Evolutionary conservation across 2,113 vertebrate species (phyloP).

Genomic region (Phaethornis superciliosus): DNA sequence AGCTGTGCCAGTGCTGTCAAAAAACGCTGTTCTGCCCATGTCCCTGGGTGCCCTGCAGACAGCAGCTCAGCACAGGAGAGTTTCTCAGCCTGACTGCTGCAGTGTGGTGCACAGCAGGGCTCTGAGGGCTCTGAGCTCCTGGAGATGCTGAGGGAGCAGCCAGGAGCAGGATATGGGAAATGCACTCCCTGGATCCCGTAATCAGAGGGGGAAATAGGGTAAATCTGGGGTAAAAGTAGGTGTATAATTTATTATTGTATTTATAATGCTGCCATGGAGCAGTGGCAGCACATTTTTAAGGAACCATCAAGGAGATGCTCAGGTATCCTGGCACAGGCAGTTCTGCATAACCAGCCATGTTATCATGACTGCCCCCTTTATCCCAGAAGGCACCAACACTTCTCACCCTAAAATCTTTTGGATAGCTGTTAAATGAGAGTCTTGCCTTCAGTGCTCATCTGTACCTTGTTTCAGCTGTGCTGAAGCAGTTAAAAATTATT

Average conservation of each 20-base stretch:
- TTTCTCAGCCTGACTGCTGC: not conserved
- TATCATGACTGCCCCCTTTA: not conserved
- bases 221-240: not conserved
- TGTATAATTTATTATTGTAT: not conserved
- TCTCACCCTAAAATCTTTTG: not conserved
- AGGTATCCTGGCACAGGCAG: not conserved
- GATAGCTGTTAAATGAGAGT: not conserved
- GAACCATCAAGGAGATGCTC: not conserved
- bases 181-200: not conserved
- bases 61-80: not conserved
- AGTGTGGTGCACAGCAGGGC: not conserved
- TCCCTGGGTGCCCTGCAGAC: not conserved
- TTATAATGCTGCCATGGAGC: not conserved
- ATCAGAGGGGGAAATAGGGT: too few species aligned
- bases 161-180: not conserved
- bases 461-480: not conserved
- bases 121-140: not conserved
- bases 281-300: not conserved
- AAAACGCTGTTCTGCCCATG: not conserved
- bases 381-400: not conserved
- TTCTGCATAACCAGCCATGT: not conserved
- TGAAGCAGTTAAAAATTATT: not conserved
- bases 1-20: not conserved
- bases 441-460: not conserved
- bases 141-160: not conserved